Base-by-base conservation (phyloP, 2,888 invertebrate species). In the Dexiosoma caninum region DNA sequence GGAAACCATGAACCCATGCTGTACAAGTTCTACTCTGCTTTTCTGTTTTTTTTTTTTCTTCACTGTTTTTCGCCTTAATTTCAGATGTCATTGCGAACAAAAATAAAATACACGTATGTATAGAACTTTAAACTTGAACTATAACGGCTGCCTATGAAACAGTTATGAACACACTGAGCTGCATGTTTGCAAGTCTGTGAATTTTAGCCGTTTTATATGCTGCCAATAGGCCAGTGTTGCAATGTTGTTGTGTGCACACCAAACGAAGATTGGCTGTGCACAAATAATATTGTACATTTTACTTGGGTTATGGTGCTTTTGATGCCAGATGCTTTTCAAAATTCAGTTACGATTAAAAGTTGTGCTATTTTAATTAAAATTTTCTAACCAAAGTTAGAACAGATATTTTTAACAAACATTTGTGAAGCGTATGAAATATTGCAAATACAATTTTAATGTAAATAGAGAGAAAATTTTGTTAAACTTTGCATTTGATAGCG, bases 121-220 rank as follows among this genome's bases (percentile, higher is more conserved):
- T 30, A 60, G 40, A 55, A 55, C 37, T 76, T 55, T 80, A 80
- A 80, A 80, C 76, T 80, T 80, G 66, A 80, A 80, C 46, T 80
- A 49, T 55, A 55, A 69, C 14, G 23, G 37, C 9, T 62, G 59
- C 42, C 46, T 42, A 30, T 55, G 42, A 21, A 49, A 19, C 35
- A 21, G 44, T 21, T 19, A n/a, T n/a, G n/a, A n/a, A n/a, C 27
- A 53, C 23, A 27, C 35, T 44, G 21, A 0, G 9, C 19, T 19
- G 46, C 32, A 35, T 49, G 23, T 66, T 57, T 35, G 16, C n/a
- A 27, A n/a, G 30, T 23, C 46, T 59, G 46, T 70, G 23, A 16
- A 9, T 23, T 37, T 37, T 49, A n/a, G 37, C 9, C 14, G 14
- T 37, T 32, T 10, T 30, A 44, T 27, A 66, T 49, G 42, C 55